Base-by-base conservation (phyloP, 1,140 invertebrate genomes). In the Dinothrombium tinctorium region DNA sequence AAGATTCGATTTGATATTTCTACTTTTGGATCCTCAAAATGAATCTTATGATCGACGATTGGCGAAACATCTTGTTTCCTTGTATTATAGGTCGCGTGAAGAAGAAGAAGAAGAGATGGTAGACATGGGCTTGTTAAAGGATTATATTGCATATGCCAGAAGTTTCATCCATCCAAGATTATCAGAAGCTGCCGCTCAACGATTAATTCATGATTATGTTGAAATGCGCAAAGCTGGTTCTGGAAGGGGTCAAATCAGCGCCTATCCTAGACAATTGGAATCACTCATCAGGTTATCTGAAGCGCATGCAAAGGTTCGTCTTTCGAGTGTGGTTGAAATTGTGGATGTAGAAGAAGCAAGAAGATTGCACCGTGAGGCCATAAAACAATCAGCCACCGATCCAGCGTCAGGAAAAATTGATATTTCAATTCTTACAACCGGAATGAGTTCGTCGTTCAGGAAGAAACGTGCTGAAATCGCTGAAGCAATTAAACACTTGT, bases 321-420 rank as follows among this genome's bases (percentile, higher is more conserved):
- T 95, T 4, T 80, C 76, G 17, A 55, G 72, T 29, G 55, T 60
- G 0, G 92, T 98, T 0, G 76, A 83, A 48, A 54, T 82, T 0
- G 57, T 62, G 17, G 92, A 99, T 66, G 92, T 98, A 0, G 82
- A 95, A 53, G 89, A 96, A 64, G 90, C 89, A 9, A 78, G 72
- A 56, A 74, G 83, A 48, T 61, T 99, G 28, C 83, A 96, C 60
- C 69, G 81, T 26, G 90, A 96, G 63, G 94, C 94, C 1, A 59
- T 99, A 32, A 95, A 95, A 56, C 89, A 98, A 57, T 87, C 90
- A 1, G 87, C 90, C 0, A 82, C 83, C 0, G 89, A 99, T 70
- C 92, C 92, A 2, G 56, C 76, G 0, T 90, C 82, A 9, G 92
- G 92, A 2, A 83, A 78, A 57, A 94, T 99, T 47, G 90, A 98